phyloP scores from a whole-genome alignment of 2,888 invertebrate genomes.

The Chrysina gloriosa region DNA sequence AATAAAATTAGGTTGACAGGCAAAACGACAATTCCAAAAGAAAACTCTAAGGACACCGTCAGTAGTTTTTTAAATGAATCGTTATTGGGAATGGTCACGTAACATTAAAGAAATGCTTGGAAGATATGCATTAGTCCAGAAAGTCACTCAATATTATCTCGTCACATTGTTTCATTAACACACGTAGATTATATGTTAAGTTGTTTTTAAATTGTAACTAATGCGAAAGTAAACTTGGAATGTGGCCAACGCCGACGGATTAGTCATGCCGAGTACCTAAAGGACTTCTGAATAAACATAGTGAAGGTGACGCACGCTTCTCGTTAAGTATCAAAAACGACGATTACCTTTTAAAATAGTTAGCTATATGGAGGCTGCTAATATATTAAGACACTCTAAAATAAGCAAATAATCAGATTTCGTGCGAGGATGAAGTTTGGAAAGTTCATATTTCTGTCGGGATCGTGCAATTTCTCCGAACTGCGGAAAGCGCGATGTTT shows the following conservation, averaged over 20 bases:
- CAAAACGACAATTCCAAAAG: no score
- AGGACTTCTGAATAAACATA: slow-evolving; percentile 34
- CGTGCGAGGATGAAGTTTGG: no score
- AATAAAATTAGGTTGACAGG: no score
- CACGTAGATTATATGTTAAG: not conserved
- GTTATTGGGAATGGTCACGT: not conserved
- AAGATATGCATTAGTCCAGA: not conserved
- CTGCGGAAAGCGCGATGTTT: no score
- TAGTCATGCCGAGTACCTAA: slow-evolving; percentile 35
- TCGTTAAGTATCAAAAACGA: slow-evolving; percentile 22
- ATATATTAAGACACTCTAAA: not conserved
- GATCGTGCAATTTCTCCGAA: no score
- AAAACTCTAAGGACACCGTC: no score
- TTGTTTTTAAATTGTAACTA: slow-evolving; percentile 23
- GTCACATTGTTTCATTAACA: slow-evolving; percentile 16
- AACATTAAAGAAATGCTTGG: not conserved
- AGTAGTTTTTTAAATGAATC: not conserved
- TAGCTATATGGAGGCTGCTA: not conserved
- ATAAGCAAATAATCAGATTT: not conserved
- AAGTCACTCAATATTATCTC: not conserved
- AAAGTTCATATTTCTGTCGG: no score
- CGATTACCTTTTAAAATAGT: slow-evolving; percentile 35
- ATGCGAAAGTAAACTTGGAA: slow-evolving; percentile 37
- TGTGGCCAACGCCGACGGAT: slow-evolving; percentile 32
- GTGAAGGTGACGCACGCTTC: slow-evolving; percentile 39